Percentiles rank a stretch among this genome's conserved stretches.
Conservation (phyloP, 2,113 vertebrate genomes). For the Ranitomeya variabilis region DNA sequence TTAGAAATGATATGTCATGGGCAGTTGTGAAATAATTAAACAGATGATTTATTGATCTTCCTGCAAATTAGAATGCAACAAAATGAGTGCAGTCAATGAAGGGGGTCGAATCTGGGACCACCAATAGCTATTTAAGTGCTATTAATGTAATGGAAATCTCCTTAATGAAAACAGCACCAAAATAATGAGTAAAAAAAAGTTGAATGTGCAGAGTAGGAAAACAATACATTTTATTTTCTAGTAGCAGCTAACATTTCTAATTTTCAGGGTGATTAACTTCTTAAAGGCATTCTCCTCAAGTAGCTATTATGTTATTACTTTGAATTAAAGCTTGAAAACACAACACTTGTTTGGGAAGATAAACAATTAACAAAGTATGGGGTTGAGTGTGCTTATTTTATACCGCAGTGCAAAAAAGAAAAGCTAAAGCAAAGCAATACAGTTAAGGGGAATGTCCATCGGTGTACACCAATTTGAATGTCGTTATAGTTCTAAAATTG, state of each 20-base stretch:
- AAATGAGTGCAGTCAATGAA: conserved; percentile 14
- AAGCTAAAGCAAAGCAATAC: background rate
- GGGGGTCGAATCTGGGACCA: background rate
- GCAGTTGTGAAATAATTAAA: conserved; percentile 42
- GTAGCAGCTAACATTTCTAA: conserved; percentile 58
- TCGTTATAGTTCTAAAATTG: background rate
- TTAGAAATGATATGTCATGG: conserved; percentile 29
- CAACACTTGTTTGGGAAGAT: conserved; percentile 50
- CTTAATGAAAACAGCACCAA: conserved; percentile 46
- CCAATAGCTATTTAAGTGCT: conserved; percentile 35
- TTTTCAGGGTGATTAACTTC: conserved; percentile 59
- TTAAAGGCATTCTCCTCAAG: conserved; percentile 48
- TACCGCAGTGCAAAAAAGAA: background rate
- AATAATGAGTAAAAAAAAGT: conserved; percentile 38
- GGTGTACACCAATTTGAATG: background rate
- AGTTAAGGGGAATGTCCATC: background rate
- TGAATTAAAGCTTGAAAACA: conserved; percentile 58
- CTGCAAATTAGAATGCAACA: conserved; percentile 7
- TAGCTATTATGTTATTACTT: conserved; percentile 55
- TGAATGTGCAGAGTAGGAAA: conserved; percentile 25
- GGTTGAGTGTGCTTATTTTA: background rate
- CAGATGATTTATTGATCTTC: conserved; percentile 32
- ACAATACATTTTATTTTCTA: conserved; percentile 56
- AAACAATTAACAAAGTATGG: conserved; percentile 36
- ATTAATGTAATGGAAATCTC: conserved; percentile 52